Evolutionary conservation across 1,140 invertebrate genomes (phyloP).

Genomic region (Heliconius hermathena): DNA sequence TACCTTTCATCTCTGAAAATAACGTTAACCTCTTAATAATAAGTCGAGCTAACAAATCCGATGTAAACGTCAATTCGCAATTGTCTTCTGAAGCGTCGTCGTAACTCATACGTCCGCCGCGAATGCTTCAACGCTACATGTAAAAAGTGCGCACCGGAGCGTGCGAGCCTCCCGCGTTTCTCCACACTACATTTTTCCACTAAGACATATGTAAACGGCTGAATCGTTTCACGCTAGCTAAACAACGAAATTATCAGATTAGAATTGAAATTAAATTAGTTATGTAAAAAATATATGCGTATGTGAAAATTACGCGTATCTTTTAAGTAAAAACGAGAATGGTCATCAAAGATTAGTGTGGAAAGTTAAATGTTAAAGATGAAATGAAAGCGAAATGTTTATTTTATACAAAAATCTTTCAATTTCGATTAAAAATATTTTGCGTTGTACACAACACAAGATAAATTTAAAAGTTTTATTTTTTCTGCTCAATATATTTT

Average conservation of each 20-base stretch:
- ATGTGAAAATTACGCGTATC: constrained; percentile 1
- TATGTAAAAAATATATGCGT: constrained; percentile 5
- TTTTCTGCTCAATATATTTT: too few relatives aligned
- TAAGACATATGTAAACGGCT: constrained; percentile 62
- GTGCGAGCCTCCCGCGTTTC: constrained; percentile 67
- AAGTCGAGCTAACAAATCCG: neutral
- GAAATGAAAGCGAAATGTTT: neutral
- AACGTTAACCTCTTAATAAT: neutral
- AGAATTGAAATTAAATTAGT: constrained; percentile 27
- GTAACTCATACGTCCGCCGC: constrained; percentile 15
- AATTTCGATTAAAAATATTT: neutral
- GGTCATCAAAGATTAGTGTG: neutral
- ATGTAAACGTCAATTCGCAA: neutral
- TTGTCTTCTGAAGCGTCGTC: neutral
- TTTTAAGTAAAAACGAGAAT: neutral
- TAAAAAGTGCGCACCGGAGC: constrained; percentile 56
- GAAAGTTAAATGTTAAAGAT: neutral
- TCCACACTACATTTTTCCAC: constrained; percentile 69
- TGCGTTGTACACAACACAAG: too few relatives aligned
- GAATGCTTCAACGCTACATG: constrained; percentile 19
- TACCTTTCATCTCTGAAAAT: neutral
- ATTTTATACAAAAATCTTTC: neutral
- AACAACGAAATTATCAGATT: constrained; percentile 32
- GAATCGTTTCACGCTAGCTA: constrained; percentile 67
- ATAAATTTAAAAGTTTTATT: too few relatives aligned